Evolutionary conservation across 2,797 vertebrate genomes (phyloP).

Genomic region (Toxotes lorentzi): DNA sequence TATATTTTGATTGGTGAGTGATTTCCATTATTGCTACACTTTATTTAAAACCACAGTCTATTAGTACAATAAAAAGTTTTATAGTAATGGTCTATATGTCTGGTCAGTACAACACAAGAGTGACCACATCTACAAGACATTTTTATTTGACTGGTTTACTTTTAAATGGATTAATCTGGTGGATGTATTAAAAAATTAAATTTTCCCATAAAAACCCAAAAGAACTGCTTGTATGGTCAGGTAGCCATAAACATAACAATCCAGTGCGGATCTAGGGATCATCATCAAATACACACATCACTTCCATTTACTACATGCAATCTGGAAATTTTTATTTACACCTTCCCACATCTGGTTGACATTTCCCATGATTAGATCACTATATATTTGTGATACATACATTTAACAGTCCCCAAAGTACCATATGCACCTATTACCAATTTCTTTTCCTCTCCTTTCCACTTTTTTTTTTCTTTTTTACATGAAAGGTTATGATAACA

Average conservation of each 20-base stretch:
- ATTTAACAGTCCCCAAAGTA: conserved; percentile 67
- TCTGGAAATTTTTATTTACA: conserved; percentile 61
- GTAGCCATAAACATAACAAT: conserved; percentile 61
- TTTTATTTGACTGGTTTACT: not conserved
- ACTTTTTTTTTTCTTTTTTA: conserved; percentile 33
- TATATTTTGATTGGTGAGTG: not conserved
- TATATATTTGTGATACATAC: conserved; percentile 57
- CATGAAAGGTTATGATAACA: conserved; percentile 80
- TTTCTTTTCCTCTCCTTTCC: conserved; percentile 35
- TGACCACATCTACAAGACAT: not conserved
- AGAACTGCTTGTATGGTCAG: conserved; percentile 40
- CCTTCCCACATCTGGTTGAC: conserved; percentile 70
- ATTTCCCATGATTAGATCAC: conserved; percentile 64
- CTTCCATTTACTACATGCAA: conserved; percentile 34
- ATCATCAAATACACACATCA: conserved; percentile 14
- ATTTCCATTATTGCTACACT: not conserved
- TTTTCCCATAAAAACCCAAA: conserved; percentile 58
- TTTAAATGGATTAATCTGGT: not conserved
- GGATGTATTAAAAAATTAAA: conserved; percentile 39
- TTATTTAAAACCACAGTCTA: not conserved
- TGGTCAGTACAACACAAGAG: no score
- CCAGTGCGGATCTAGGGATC: not conserved
- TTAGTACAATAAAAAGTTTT: not conserved
- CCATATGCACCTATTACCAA: conserved; percentile 53
- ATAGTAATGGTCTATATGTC: no score